Evolutionary conservation across 2,797 vertebrate genomes (phyloP), one percentile per base, ranked within the genome.

Genomic region (Poecile montanus): DNA sequence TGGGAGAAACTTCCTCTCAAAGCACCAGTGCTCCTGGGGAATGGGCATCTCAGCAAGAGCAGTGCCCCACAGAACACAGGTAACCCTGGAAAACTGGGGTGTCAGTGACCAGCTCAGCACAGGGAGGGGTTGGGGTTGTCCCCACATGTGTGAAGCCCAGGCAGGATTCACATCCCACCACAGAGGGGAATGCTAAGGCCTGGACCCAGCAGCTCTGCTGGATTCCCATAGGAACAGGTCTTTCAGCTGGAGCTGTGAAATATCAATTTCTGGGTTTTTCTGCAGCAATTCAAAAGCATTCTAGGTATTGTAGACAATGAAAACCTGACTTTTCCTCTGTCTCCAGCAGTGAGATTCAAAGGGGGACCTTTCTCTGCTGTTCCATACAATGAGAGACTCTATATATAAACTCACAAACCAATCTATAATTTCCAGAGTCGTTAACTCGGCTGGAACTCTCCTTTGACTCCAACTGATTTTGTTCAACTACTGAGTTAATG

Each of bases 341-440:
- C 72, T 58, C 93, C 93, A 89, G 93, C 85, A 73, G 85, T 10
- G 89, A 81, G 73, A 96, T 92, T 86, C 87, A 89, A 85, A 89
- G 29, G 32, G 57, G 30, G 27, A 72, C 81, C 72, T 92, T 83
- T 78, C 17, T 78, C 65, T 84, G 71, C 77, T 78, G 48, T 80
- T 94, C 63, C n/a, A 38, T 53, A 93, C 94, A 93, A 88, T 63
- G 82, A 89, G 23, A 75, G 29, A 50, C 1, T 9, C 94, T 93
- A 94, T 94, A 95, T 92, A 95, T 95, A 93, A 91, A 85, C 93
- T 93, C 85, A 68, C 87, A 91, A 94, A 85, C 93, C 91, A 80
- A 58, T 42, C 13, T n/a, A 86, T 85, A 89, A 89, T 91, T 93
- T 93, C 73, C 85, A 95, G 92, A 84, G 79, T 73, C 85, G 66